Base-by-base conservation (phyloP, 2,797 vertebrate species). In the Gila robusta region DNA sequence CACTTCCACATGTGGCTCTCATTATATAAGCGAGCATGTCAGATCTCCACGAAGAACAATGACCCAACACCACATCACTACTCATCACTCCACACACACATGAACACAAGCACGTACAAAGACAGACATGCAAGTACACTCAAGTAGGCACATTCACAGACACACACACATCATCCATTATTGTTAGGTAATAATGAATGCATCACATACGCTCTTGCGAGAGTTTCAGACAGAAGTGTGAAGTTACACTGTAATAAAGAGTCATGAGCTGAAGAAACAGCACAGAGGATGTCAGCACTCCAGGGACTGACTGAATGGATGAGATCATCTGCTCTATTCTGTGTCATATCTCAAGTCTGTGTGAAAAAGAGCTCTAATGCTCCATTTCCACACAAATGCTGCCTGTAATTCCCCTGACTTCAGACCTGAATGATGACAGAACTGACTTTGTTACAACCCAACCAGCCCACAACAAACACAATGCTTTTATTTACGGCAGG, bases 1-100 rank as follows among this genome's bases (percentile, higher is more conserved):
- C 69, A 81, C 23, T 47, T 90, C 54, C 47, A 86, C 79, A 83
- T 87, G 35, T 86, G 84, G n/a, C 77, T 80, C 11, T 72, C 26
- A 26, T 80, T 77, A 67, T 4, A 66, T 64, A 32, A 67, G 72
- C 6, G 1, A 49, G 72, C 14, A 52, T 39, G 21, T 74, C 54
- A 62, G 52, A 59, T 86, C 54, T 41, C 41, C n/a, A 47, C 44
- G 32, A 44, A 54, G 11, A 81, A 71, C 82, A 67, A n/a, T 82
- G 54, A 76, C 1, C 83, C 62, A 47, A 83, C 79, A 35, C 71
- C 47, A 32, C 32, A 32, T 86, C 81, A 87, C 39, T 28, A 14
- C 62, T 70, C 70, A 52, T 73, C 56, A 37, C n/a, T 32, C 23
- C 26, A 72, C 47, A 70, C 44, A 70, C 10, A 82, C 10, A 0